A percentile compares a stretch with the other conserved stretches of the same genome.
Conservation (phyloP, 2,888 invertebrate species). For the Sialis fuliginosa region DNA sequence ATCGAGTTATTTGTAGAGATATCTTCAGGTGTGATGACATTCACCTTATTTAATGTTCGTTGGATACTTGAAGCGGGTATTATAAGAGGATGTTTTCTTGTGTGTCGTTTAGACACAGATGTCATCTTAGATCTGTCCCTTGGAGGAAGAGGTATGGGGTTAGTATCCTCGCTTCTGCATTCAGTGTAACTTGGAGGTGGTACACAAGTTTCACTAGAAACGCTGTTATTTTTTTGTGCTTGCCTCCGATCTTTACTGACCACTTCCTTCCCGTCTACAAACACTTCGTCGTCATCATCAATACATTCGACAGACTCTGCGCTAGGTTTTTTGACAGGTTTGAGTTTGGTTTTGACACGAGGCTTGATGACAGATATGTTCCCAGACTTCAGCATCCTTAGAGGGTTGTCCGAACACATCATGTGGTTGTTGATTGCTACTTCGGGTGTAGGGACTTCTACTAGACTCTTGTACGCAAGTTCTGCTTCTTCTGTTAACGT, state of each 20-base stretch:
- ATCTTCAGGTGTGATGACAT: slow-evolving; percentile 25
- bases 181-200: slow-evolving; percentile 1
- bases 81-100: slow-evolving; percentile 64
- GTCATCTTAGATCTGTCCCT: slow-evolving; percentile 47
- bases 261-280: background rate
- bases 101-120: slow-evolving; percentile 50
- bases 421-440: slow-evolving; percentile 15
- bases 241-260: background rate
- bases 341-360: slow-evolving; percentile 16
- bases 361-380: slow-evolving; percentile 35
- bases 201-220: background rate
- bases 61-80: slow-evolving; percentile 48
- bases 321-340: background rate
- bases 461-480: slow-evolving; percentile 81
- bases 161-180: slow-evolving; percentile 22
- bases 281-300: slow-evolving; percentile 1
- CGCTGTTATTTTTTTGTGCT: background rate
- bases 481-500: slow-evolving; percentile 78
- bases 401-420: slow-evolving; percentile 34
- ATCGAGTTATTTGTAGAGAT: slow-evolving; percentile 9
- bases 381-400: slow-evolving; percentile 44
- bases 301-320: background rate
- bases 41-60: slow-evolving; percentile 40
- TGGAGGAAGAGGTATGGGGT: slow-evolving; percentile 65
- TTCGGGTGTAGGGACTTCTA: slow-evolving; percentile 40